Evolutionary conservation across 2,113 vertebrate genomes (phyloP).

Genomic region (Pelecanus crispus): DNA sequence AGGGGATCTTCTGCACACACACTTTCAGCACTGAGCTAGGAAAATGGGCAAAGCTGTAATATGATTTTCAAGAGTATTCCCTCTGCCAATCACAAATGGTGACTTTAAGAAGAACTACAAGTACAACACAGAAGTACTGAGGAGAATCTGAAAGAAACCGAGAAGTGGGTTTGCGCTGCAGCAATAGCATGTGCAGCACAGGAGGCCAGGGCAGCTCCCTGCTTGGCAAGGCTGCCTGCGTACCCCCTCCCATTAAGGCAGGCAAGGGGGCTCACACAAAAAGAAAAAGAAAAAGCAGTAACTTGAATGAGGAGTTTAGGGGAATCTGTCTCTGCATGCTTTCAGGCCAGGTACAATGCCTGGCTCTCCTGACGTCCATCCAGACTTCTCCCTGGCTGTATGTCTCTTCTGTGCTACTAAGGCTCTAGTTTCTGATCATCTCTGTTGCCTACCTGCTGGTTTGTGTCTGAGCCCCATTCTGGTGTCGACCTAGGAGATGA

Average conservation of each 20-base stretch:
- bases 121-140: background rate
- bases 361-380: background rate
- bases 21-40: background rate
- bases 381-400: background rate
- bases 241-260: background rate
- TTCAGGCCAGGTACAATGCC: background rate
- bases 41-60: background rate
- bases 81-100: background rate
- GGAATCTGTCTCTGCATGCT: too few species aligned
- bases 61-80: background rate
- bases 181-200: rapidly evolving
- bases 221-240: background rate
- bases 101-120: background rate
- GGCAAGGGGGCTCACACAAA: background rate
- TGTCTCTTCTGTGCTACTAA: background rate
- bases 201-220: background rate
- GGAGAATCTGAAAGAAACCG: background rate
- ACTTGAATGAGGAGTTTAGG: background rate
- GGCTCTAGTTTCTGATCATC: background rate
- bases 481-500: background rate
- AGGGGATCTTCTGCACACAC: background rate
- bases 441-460: background rate
- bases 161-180: background rate
- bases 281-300: background rate
- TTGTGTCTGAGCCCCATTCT: background rate